A percentile compares a stretch with the other conserved stretches of the same genome.
Evolutionary conservation across 2,888 invertebrate species (phyloP).

Genomic region (Lycaena phlaeas): DNA sequence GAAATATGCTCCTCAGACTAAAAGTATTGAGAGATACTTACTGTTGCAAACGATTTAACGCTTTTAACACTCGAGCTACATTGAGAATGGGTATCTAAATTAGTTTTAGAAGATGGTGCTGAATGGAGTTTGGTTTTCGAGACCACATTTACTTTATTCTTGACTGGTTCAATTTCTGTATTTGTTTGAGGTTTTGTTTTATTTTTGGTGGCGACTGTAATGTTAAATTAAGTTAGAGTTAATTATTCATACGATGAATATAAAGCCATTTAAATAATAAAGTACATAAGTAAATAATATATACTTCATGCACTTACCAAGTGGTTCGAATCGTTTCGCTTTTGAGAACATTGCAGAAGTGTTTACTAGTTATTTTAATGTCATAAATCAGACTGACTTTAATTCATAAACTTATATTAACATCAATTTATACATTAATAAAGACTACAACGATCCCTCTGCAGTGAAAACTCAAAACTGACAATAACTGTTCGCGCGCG

Average conservation of each 20-base stretch:
- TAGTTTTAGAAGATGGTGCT: conserved; percentile 26
- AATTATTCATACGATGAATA: no score
- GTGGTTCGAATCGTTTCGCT: conserved; percentile 56
- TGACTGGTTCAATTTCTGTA: conserved; percentile 29
- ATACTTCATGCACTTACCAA: conserved; percentile 35
- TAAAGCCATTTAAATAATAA: neutral
- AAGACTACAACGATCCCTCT: neutral
- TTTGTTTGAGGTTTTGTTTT: conserved; percentile 27
- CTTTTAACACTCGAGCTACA: conserved; percentile 44
- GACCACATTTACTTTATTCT: conserved; percentile 21
- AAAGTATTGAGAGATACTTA: conserved; percentile 28
- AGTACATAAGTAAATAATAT: conserved; percentile 1
- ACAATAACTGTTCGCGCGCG: conserved; percentile 23
- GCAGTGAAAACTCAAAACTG: conserved; percentile 2
- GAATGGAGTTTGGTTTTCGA: conserved; percentile 22
- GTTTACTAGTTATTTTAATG: neutral
- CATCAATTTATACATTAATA: no score
- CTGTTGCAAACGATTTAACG: conserved; percentile 50
- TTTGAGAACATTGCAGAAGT: conserved; percentile 52
- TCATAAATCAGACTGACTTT: no score
- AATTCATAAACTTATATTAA: no score
- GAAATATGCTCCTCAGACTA: no score
- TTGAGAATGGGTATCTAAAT: conserved; percentile 41
- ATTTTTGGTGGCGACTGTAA: conserved; percentile 8
- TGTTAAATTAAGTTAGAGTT: no score